These are phyloP conservation scores for Cryptotermes secundus DNA, from an alignment of 1,140 invertebrate species.

Conservation along the genomic window DNA sequence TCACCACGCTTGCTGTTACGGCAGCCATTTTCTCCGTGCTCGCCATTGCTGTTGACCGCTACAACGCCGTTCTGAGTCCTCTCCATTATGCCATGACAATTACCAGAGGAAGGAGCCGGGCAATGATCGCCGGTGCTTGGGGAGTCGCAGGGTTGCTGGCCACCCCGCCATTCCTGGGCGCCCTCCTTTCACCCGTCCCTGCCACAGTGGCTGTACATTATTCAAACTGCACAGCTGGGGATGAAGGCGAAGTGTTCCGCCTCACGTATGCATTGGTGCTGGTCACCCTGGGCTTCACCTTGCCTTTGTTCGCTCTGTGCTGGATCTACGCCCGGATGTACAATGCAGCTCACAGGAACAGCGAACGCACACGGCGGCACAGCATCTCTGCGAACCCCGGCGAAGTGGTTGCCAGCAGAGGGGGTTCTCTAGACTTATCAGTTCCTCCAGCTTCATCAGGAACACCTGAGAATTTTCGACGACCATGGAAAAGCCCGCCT, in stretches of 20 bases:
- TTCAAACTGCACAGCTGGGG: constrained; percentile 31
- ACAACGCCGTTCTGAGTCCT: constrained; percentile 57
- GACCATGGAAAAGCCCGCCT: constrained; percentile 34
- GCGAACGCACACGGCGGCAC: constrained; percentile 55
- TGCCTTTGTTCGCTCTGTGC: constrained; percentile 54
- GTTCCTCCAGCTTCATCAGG: constrained; percentile 28
- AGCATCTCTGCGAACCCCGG: constrained; percentile 48
- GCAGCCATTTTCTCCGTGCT: constrained; percentile 55
- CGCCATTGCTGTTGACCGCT: constrained; percentile 55
- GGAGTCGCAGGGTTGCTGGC: constrained; percentile 45
- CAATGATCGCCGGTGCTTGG: constrained; percentile 47
- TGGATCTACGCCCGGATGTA: constrained; percentile 60
- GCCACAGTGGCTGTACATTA: constrained; percentile 32
- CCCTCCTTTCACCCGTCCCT: constrained; percentile 30
- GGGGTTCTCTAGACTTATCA: constrained; percentile 26
- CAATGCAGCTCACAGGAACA: constrained; percentile 51
- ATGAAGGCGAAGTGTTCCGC: constrained; percentile 36
- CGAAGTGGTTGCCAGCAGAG: constrained; percentile 39
- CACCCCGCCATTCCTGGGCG: constrained; percentile 42
- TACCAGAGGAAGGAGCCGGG: constrained; percentile 49
- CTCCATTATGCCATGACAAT: constrained; percentile 56
- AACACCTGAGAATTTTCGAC: constrained; percentile 31
- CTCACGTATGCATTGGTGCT: constrained; percentile 42
- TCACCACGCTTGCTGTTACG: constrained; percentile 50
- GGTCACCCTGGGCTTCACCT: constrained; percentile 48